phyloP scores from a whole-genome alignment of 2,797 vertebrate species.

The Masticophis lateralis region DNA sequence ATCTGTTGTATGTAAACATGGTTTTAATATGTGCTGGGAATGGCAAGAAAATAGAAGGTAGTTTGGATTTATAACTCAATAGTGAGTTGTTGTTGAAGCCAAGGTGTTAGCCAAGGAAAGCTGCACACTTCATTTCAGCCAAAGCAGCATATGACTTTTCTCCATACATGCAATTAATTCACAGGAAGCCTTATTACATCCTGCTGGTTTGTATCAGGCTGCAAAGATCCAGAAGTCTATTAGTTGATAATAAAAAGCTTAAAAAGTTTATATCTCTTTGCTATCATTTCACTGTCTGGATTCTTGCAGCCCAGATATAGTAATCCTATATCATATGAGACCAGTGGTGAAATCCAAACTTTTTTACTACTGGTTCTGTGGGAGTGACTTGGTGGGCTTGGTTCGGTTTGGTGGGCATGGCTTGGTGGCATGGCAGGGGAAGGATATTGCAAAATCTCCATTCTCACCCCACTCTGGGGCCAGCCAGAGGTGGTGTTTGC shows the following conservation, averaged over 20 bases:
- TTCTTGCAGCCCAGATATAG: not conserved
- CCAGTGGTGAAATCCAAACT: too few species aligned
- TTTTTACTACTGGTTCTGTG: too few species aligned
- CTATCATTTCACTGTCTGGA: not conserved
- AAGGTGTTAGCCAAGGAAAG: not conserved
- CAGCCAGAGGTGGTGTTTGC: too few species aligned
- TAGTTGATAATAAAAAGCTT: not conserved
- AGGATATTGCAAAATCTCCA: too few species aligned
- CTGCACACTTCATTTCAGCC: not conserved
- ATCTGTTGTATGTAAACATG: not conserved
- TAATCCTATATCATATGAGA: not conserved
- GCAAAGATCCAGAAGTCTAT: not conserved
- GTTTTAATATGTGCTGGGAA: not conserved
- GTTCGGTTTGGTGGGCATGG: too few species aligned
- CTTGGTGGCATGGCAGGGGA: too few species aligned
- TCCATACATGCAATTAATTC: not conserved
- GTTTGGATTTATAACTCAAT: not conserved
- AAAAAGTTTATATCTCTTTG: not conserved
- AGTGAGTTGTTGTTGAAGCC: not conserved
- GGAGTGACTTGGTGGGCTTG: too few species aligned
- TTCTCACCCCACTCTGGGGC: too few species aligned
- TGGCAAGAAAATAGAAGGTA: not conserved
- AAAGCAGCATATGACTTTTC: not conserved
- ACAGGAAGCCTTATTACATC: not conserved
- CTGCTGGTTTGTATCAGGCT: not conserved